These are phyloP conservation scores for Nematopogon swammerdamellus DNA, from an alignment of 2,888 invertebrate species.

Conservation along the genomic window DNA sequence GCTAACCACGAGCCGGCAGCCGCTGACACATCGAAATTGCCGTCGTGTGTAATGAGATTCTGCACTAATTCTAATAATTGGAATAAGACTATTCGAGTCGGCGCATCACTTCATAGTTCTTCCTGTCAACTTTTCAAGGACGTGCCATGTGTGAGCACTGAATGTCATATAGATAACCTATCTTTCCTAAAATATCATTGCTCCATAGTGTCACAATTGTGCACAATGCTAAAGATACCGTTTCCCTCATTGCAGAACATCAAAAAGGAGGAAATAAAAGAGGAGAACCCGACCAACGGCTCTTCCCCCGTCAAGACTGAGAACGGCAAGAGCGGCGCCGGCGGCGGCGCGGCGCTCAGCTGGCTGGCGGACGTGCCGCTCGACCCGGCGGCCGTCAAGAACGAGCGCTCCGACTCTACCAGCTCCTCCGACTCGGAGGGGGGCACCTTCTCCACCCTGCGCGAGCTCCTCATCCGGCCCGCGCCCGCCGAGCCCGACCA, in stretches of 20 bases:
- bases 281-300: constrained; percentile 42
- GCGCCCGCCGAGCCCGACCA: constrained; percentile 48
- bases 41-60: too few relatives aligned
- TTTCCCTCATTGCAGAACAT: constrained; percentile 29
- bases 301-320: constrained; percentile 43
- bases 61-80: too few relatives aligned
- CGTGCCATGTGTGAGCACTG: too few relatives aligned
- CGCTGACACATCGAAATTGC: too few relatives aligned
- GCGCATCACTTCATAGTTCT: too few relatives aligned
- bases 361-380: constrained; percentile 39
- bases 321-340: constrained; percentile 33
- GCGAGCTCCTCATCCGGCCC: constrained; percentile 76
- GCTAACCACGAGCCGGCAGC: too few relatives aligned
- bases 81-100: too few relatives aligned
- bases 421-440: constrained; percentile 66
- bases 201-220: too few relatives aligned
- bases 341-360: constrained; percentile 29
- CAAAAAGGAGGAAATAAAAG: constrained; percentile 49
- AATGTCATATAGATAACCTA: too few relatives aligned
- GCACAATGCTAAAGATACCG: too few relatives aligned
- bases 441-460: constrained; percentile 76
- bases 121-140: too few relatives aligned
- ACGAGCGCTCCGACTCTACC: constrained; percentile 47
- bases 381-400: constrained; percentile 13
- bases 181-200: too few relatives aligned